Percentiles rank a stretch among this genome's conserved stretches.
phyloP scores from a whole-genome alignment of 1,140 invertebrate species.

The Dolichoris vasculosae region DNA sequence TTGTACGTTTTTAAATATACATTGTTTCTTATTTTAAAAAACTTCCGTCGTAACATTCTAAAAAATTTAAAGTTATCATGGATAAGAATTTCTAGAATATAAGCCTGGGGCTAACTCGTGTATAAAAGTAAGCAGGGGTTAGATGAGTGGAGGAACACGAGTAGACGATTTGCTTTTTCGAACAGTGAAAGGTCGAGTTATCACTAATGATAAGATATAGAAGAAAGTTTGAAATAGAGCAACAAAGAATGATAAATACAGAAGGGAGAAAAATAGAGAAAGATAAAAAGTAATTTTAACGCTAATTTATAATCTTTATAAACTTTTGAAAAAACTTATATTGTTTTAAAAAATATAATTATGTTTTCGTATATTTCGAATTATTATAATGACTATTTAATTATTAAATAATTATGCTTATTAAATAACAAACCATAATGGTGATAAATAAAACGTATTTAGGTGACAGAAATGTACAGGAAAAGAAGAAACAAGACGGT shows the following conservation, averaged over 20 bases:
- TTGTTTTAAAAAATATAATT: too few relatives aligned
- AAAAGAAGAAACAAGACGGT: slow-evolving; percentile 41
- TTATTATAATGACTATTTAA: too few relatives aligned
- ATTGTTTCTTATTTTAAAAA: slow-evolving; percentile 62
- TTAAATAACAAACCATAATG: slow-evolving; percentile 48
- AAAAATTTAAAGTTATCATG: slow-evolving; percentile 63
- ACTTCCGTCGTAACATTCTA: slow-evolving; percentile 60
- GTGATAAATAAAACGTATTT: slow-evolving; percentile 58
- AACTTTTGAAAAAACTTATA: too few relatives aligned
- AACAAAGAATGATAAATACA: neutral
- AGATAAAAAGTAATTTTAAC: too few relatives aligned
- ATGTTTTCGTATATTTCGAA: too few relatives aligned
- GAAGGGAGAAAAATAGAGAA: neutral
- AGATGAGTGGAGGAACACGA: neutral
- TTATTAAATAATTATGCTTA: too few relatives aligned
- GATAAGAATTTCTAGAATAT: slow-evolving; percentile 58
- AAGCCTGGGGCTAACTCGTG: neutral
- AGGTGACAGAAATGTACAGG: slow-evolving; percentile 56
- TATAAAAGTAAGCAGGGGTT: slow-evolving; percentile 11
- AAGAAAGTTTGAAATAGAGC: slow-evolving; percentile 3
- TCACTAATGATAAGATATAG: slow-evolving; percentile 7
- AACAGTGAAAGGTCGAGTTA: slow-evolving; percentile 39
- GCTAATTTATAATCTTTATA: too few relatives aligned
- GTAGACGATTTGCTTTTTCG: slow-evolving; percentile 23
- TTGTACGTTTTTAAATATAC: too few relatives aligned